phyloP scores from a whole-genome alignment of 2,113 vertebrate genomes.

The Notothenia coriiceps region DNA sequence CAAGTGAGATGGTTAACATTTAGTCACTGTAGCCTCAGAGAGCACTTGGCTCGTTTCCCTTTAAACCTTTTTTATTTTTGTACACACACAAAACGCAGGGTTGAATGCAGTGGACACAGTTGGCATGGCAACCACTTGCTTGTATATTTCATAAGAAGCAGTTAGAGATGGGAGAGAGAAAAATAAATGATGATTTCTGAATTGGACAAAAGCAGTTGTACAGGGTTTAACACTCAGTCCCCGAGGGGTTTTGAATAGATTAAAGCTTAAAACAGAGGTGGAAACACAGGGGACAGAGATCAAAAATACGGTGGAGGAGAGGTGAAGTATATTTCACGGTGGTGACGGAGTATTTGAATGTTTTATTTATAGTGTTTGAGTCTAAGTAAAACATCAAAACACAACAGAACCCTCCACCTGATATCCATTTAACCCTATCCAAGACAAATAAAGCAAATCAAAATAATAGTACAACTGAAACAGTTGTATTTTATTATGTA shows the following conservation, averaged over 20 bases:
- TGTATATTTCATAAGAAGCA: constrained; percentile 72
- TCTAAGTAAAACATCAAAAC: constrained; percentile 5
- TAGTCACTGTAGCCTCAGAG: too few species aligned
- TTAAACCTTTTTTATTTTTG: too few species aligned
- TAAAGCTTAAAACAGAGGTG: constrained; percentile 28
- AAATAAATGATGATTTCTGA: constrained; percentile 39
- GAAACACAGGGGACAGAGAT: constrained; percentile 14
- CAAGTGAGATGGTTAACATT: too few species aligned
- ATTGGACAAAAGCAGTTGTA: constrained; percentile 32
- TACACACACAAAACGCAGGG: constrained; percentile 36
- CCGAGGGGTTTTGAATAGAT: constrained; percentile 24
- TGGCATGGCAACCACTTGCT: constrained; percentile 82
- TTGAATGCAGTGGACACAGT: constrained; percentile 71
- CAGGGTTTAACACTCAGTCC: neutral
- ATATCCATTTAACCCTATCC: neutral
- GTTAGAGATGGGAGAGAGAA: constrained; percentile 27
- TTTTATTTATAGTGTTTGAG: constrained; percentile 19
- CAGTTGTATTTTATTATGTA: neutral
- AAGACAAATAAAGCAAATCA: neutral
- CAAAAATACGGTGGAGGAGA: constrained; percentile 11
- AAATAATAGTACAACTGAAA: neutral
- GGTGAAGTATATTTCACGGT: constrained; percentile 16
- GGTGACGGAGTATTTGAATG: neutral
- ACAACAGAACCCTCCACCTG: neutral
- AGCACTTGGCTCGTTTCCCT: too few species aligned